These are phyloP conservation scores for Bedellia somnulentella DNA, from an alignment of 2,888 invertebrate genomes.

Conservation along the genomic window DNA sequence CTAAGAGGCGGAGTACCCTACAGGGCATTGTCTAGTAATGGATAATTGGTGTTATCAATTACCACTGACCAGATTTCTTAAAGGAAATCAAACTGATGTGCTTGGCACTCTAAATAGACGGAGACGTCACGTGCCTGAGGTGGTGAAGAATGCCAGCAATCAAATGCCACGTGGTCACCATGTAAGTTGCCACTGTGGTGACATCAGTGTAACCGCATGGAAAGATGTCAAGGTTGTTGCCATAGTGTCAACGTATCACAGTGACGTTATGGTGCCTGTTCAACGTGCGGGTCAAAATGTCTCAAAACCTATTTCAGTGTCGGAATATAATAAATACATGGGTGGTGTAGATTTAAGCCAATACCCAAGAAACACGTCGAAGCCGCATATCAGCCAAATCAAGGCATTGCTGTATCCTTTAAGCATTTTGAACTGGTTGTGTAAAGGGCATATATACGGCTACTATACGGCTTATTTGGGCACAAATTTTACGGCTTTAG, in stretches of 20 bases:
- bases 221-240: conserved; percentile 3
- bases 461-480: too few relatives aligned
- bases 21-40: too few relatives aligned
- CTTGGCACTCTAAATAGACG: conserved; percentile 8
- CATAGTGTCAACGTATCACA: conserved; percentile 3
- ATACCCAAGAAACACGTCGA: too few relatives aligned
- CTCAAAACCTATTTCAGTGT: neutral
- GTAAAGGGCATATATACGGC: too few relatives aligned
- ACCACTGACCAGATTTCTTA: conserved; percentile 8
- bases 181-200: conserved; percentile 4
- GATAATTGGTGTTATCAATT: conserved; percentile 11
- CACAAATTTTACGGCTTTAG: too few relatives aligned
- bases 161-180: neutral
- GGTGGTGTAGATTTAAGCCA: too few relatives aligned
- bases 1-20: too few relatives aligned
- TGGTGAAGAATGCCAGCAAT: neutral
- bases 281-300: neutral
- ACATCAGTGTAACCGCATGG: conserved; percentile 2
- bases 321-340: conserved; percentile 4
- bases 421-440: too few relatives aligned
- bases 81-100: conserved; percentile 7
- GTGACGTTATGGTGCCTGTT: conserved; percentile 1
- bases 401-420: too few relatives aligned
- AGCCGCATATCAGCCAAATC: too few relatives aligned
- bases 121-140: conserved; percentile 4